Base-by-base conservation (phyloP, 2,888 invertebrate species). In the Nebria salina region DNA sequence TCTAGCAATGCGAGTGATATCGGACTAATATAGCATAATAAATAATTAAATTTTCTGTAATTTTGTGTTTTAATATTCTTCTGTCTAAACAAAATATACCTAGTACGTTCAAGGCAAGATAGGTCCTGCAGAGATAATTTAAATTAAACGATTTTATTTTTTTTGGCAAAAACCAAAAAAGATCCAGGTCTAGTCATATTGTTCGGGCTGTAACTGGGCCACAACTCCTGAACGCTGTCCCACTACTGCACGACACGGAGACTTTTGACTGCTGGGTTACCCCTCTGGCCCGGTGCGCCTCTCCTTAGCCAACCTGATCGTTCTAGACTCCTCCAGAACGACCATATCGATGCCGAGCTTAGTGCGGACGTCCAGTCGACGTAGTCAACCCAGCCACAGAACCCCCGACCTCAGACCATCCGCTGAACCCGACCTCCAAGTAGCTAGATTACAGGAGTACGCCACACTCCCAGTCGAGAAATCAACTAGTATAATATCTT, bases 261-360 rank as follows among this genome's bases (percentile, higher is more conserved):
- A 95, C 96, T 98, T 97, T 97, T 97, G 97, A 96, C 97, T 98
- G 97, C 97, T 97, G 95, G 94, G 96, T 97, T 96, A 95, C 97
- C 96, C 96, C 95, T 94, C 97, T 97, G 96, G 96, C 97, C 97
- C 97, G 95, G 92, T 97, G 91, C 97, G 95, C 95, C 96, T 94
- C 96, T 97, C 97, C 94, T 97, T 97, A 95, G 93, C 93, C 92
- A 95, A 98, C 97, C 95, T 96, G 95, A 94, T 91, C 90, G 89
- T 91, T 91, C 91, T 87, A 89, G 93, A 94, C 93, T 97, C 96
- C 97, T 94, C 94, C 93, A 90, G 92, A 93, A 91, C 91, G 91
- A 92, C 97, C 97, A 97, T 97, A 96, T 97, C 95, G 95, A 97
- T 95, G 96, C 95, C 95, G 91, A 93, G 96, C 97, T 97, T 97